These are phyloP conservation scores for Emydura subglobosa DNA, from an alignment of 2,113 vertebrate species.

Conservation along the genomic window DNA sequence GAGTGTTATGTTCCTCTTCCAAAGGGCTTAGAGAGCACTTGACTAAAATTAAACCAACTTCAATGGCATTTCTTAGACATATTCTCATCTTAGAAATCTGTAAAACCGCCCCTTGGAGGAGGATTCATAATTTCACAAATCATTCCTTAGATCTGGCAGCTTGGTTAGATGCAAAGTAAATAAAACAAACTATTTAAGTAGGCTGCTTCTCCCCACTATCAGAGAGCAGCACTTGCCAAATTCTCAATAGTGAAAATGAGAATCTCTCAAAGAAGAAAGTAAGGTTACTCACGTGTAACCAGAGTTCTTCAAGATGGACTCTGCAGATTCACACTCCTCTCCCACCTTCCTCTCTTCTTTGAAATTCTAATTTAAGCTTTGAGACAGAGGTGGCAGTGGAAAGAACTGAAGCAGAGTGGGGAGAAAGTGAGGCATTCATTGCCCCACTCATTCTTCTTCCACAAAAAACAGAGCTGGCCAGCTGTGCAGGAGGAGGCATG, in stretches of 20 bases:
- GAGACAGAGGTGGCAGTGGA: fast-evolving
- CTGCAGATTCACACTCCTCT: neutral
- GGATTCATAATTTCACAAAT: neutral
- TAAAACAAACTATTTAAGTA: too few species aligned
- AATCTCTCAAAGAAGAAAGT: neutral
- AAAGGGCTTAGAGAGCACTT: neutral
- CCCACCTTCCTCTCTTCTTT: neutral
- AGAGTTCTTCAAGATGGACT: neutral
- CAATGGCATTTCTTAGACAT: neutral
- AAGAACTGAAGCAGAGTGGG: fast-evolving
- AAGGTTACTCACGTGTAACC: neutral
- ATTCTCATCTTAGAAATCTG: neutral
- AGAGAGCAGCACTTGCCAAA: neutral
- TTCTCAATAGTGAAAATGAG: neutral
- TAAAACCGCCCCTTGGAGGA: neutral
- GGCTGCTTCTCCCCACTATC: too few species aligned
- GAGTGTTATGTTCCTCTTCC: neutral
- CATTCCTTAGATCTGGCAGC: neutral
- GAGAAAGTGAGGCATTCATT: too few species aligned
- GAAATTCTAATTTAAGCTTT: neutral
- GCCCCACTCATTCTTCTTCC: neutral
- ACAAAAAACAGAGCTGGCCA: neutral
- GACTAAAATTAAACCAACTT: neutral
- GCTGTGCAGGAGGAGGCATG: neutral
- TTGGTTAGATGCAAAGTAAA: too few species aligned